Conservation (phyloP, 2,113 vertebrate genomes). For the Pteropus alecto region DNA sequence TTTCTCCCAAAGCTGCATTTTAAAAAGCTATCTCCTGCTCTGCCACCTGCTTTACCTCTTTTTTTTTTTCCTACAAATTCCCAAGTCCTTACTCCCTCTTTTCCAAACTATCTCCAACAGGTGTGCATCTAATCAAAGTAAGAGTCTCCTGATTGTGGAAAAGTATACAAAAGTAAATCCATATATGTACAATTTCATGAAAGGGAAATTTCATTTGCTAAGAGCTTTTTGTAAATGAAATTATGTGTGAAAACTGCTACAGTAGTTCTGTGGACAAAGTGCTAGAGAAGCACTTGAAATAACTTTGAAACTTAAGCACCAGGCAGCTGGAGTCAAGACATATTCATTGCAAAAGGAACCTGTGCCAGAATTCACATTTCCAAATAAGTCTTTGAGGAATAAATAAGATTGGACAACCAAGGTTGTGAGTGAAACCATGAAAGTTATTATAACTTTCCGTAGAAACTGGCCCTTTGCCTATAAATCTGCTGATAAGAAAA, state of each 20-base stretch:
- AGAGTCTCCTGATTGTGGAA: constrained; percentile 58
- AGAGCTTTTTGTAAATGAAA: constrained; percentile 55
- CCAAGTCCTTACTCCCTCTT: constrained; percentile 5
- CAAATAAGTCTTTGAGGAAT: neutral
- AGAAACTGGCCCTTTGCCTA: neutral
- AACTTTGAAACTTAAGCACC: constrained; percentile 24
- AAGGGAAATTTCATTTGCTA: constrained; percentile 38
- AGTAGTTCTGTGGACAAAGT: constrained; percentile 39
- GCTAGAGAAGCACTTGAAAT: constrained; percentile 49
- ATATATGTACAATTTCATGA: constrained; percentile 52
- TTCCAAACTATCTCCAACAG: constrained; percentile 63
- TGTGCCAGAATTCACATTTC: constrained; percentile 42
- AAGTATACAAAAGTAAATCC: constrained; percentile 50
- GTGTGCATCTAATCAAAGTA: constrained; percentile 71
- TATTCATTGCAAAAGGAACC: neutral
- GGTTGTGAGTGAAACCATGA: neutral
- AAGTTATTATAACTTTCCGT: constrained; percentile 11
- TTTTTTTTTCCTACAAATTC: constrained; percentile 44
- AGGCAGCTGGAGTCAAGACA: constrained; percentile 48
- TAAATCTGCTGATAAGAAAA: constrained; percentile 43
- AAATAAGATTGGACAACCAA: neutral
- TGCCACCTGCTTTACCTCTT: constrained; percentile 67
- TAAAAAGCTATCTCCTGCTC: constrained; percentile 52
- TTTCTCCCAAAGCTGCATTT: constrained; percentile 31
- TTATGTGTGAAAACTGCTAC: constrained; percentile 43